phyloP scores from a whole-genome alignment of 2,113 vertebrate genomes.

The Irena cyanogastra region DNA sequence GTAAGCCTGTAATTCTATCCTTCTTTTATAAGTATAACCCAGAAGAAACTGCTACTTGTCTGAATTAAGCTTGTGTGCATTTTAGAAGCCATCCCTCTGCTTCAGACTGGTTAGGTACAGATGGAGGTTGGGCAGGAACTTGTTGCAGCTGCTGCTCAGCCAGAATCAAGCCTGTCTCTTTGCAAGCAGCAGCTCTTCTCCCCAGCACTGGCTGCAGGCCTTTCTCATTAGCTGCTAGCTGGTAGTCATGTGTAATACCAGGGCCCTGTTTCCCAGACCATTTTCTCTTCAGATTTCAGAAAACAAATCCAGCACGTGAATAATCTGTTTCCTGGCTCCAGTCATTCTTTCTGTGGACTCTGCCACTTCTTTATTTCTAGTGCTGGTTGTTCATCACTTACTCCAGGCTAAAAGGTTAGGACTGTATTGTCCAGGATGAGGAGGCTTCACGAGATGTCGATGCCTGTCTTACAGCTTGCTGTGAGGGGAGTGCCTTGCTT shows the following conservation, averaged over 20 bases:
- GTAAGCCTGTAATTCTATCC: not conserved
- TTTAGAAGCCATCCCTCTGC: not conserved
- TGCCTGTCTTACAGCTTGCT: not conserved
- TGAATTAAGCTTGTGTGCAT: not conserved
- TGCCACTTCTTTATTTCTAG: not conserved
- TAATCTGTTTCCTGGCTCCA: not conserved
- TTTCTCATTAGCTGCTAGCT: not conserved
- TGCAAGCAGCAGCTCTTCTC: not conserved
- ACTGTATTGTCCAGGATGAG: not conserved
- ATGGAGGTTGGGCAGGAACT: not conserved
- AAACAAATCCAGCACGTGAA: not conserved
- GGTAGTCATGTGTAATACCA: not conserved
- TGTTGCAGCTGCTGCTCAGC: not conserved
- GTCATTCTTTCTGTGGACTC: not conserved
- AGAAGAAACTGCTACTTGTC: not conserved
- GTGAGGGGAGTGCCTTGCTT: not conserved
- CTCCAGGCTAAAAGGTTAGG: not conserved
- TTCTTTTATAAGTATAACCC: not conserved
- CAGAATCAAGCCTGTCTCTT: not conserved
- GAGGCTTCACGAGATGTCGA: rapidly evolving
- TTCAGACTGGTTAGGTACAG: not conserved
- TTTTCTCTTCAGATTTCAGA: not conserved
- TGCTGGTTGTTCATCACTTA: not conserved
- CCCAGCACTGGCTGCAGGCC: not conserved
- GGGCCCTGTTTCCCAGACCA: not conserved